phyloP scores from a whole-genome alignment of 2,888 invertebrate species.

The Xanthia icteritia region DNA sequence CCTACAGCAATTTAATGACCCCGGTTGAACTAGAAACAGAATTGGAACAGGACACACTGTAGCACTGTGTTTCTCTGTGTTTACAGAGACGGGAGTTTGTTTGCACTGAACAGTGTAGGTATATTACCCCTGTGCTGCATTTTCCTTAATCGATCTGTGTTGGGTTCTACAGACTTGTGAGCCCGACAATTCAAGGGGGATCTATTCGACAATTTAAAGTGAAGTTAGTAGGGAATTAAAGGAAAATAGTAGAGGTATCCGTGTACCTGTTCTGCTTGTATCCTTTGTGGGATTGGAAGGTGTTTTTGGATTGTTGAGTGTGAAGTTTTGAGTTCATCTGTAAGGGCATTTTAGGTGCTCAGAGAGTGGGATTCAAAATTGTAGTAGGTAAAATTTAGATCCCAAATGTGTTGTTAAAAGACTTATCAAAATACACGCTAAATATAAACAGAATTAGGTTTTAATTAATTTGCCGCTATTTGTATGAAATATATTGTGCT shows the following conservation, averaged over 20 bases:
- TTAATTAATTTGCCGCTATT: background rate
- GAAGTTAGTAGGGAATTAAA: constrained; percentile 42
- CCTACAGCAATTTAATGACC: constrained; percentile 83
- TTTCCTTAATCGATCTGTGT: constrained; percentile 59
- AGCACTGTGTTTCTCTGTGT: constrained; percentile 53
- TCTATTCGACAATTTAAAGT: constrained; percentile 42
- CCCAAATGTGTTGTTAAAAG: background rate
- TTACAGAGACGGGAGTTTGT: constrained; percentile 41
- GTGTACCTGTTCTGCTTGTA: constrained; percentile 1
- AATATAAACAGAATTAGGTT: background rate
- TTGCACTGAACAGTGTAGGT: constrained; percentile 46
- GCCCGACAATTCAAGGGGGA: constrained; percentile 32
- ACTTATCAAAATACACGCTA: background rate
- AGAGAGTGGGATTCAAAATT: background rate
- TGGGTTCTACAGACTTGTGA: constrained; percentile 39
- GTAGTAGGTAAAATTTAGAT: background rate
- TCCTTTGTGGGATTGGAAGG: constrained; percentile 6
- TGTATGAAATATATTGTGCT: background rate
- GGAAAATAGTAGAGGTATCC: constrained; percentile 12
- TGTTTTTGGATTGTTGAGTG: background rate
- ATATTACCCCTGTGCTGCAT: constrained; percentile 48
- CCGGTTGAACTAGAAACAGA: constrained; percentile 69
- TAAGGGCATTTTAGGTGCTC: background rate
- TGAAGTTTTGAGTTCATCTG: background rate
- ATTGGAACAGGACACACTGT: constrained; percentile 64